phyloP scores from a whole-genome alignment of 2,888 invertebrate genomes.

The Cataglyphis cursor region DNA sequence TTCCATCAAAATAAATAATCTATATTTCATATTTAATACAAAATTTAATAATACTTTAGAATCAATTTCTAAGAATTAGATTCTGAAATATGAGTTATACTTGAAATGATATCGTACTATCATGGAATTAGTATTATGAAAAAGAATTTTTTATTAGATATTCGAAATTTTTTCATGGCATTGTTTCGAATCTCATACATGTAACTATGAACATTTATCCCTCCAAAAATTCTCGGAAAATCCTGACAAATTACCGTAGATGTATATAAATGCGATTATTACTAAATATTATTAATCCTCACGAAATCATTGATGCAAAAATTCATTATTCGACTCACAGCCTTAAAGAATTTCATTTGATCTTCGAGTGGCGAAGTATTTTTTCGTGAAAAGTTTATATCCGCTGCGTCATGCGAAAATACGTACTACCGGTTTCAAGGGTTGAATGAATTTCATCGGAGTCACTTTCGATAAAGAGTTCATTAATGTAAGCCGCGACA shows the following conservation, averaged over 20 bases:
- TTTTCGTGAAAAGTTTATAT: neutral
- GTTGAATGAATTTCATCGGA: constrained; percentile 35
- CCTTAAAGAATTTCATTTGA: constrained; percentile 2
- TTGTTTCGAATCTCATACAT: neutral
- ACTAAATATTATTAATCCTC: neutral
- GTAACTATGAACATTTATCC: neutral
- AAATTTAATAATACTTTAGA: neutral
- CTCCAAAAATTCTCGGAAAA: neutral
- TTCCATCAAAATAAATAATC: neutral
- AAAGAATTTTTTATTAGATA: neutral
- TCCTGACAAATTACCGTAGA: constrained; percentile 32
- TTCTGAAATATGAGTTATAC: neutral
- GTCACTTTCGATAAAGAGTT: constrained; percentile 43
- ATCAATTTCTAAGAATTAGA: neutral
- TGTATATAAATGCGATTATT: neutral
- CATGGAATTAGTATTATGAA: neutral
- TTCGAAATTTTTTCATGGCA: neutral
- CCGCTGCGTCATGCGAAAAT: constrained; percentile 35
- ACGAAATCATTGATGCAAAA: constrained; percentile 19
- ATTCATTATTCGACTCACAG: neutral
- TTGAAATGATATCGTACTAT: neutral
- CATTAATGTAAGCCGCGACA: constrained; percentile 42
- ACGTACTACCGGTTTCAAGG: constrained; percentile 13
- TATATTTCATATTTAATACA: neutral
- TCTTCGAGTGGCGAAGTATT: neutral